Percentiles rank a stretch among this genome's conserved stretches.
Evolutionary conservation across 2,888 invertebrate genomes (phyloP).

Genomic region (Rhyacophila evoluta): DNA sequence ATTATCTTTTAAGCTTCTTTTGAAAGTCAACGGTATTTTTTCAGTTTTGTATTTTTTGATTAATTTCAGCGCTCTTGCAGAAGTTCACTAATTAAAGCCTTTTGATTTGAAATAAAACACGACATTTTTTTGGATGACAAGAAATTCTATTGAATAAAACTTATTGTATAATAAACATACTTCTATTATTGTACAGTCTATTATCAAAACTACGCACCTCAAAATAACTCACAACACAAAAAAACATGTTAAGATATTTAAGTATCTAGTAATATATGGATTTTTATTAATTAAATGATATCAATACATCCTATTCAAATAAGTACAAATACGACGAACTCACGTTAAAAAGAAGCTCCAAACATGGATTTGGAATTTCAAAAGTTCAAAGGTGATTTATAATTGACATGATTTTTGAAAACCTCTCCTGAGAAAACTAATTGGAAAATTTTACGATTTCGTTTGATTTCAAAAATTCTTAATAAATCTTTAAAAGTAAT

Average conservation of each 20-base stretch:
- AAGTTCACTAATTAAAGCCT: not conserved
- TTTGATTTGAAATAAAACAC: not conserved
- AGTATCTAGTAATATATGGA: no score
- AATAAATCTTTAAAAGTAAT: not conserved
- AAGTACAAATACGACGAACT: no score
- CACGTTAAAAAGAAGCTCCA: no score
- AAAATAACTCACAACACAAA: no score
- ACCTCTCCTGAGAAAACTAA: not conserved
- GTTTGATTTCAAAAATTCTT: not conserved
- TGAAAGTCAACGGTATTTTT: not conserved
- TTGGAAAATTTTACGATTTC: not conserved
- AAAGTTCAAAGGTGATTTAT: not conserved
- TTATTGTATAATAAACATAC: not conserved
- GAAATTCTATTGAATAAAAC: not conserved
- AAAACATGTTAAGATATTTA: no score
- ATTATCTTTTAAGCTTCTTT: slow-evolving; percentile 17
- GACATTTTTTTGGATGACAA: not conserved
- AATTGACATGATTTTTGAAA: not conserved
- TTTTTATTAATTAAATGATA: no score
- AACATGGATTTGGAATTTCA: not conserved
- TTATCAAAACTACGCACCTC: no score
- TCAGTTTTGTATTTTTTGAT: slow-evolving; percentile 3
- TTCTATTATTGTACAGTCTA: no score
- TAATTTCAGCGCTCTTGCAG: not conserved
- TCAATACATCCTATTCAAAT: no score